Conservation (phyloP, 2,113 vertebrate genomes). For the Octodon degus region DNA sequence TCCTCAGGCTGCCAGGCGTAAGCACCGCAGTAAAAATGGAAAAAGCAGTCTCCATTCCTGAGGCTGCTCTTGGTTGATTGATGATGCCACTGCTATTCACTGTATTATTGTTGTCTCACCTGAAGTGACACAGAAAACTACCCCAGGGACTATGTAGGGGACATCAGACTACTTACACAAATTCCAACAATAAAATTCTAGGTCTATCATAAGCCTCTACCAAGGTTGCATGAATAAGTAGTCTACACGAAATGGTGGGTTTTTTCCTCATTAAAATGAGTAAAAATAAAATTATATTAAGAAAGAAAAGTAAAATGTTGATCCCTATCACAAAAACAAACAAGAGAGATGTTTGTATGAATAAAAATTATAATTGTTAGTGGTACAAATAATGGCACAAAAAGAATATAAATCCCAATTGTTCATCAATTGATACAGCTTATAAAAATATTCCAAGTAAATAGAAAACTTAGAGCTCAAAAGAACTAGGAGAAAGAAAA, state of each 20-base stretch:
- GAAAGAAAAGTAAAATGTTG: conserved; percentile 18
- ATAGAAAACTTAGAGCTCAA: not conserved
- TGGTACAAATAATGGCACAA: not conserved
- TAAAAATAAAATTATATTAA: no score
- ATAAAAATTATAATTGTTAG: not conserved
- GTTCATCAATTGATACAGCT: not conserved
- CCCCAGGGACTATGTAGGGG: not conserved
- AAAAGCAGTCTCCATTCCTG: not conserved
- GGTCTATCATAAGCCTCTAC: not conserved
- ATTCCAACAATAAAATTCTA: conserved; percentile 26
- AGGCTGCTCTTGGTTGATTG: not conserved
- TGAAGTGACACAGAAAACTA: not conserved
- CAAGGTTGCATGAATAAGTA: conserved; percentile 5
- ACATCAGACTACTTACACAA: not conserved
- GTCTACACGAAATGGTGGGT: not conserved
- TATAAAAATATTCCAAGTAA: not conserved
- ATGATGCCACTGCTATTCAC: not conserved
- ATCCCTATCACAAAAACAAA: not conserved
- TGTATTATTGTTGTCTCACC: not conserved
- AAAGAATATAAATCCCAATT: conserved; percentile 10
- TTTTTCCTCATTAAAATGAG: no score
- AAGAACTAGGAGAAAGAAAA: not conserved
- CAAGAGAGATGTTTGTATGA: not conserved
- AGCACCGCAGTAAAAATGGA: not conserved
- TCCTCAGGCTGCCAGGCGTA: not conserved